Conservation (phyloP, 2,888 invertebrate species). For the Spodoptera exigua region DNA sequence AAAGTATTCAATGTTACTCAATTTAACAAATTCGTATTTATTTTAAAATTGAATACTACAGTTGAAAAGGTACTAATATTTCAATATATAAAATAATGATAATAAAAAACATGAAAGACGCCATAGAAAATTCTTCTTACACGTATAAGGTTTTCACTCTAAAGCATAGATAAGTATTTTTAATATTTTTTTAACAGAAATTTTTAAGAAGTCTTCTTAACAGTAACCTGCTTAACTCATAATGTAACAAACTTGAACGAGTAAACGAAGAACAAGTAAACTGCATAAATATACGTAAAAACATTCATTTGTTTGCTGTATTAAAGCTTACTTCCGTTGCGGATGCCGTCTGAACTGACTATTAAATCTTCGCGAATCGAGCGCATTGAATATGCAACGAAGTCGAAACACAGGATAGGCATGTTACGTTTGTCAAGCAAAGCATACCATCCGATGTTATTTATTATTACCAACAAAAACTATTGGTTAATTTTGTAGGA, state of each 20-base stretch:
- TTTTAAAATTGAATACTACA: too few relatives aligned
- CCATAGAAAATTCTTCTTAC: too few relatives aligned
- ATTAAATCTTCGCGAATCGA: constrained; percentile 74
- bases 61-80: too few relatives aligned
- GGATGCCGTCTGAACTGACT: constrained; percentile 63
- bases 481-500: neutral
- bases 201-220: too few relatives aligned
- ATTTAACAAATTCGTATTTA: too few relatives aligned
- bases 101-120: too few relatives aligned
- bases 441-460: constrained; percentile 42
- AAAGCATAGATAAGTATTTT: too few relatives aligned
- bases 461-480: constrained; percentile 39
- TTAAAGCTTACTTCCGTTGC: constrained; percentile 81
- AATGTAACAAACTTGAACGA: neutral
- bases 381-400: constrained; percentile 78
- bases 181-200: too few relatives aligned
- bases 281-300: constrained; percentile 64
- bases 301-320: constrained; percentile 66
- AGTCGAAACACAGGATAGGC: constrained; percentile 61
- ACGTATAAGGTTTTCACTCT: too few relatives aligned
- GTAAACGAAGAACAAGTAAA: neutral
- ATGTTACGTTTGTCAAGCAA: constrained; percentile 56
- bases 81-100: too few relatives aligned
- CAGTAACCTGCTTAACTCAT: too few relatives aligned
- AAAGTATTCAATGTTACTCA: too few relatives aligned